phyloP scores from a whole-genome alignment of 2,113 vertebrate species.

The Etheostoma spectabile region DNA sequence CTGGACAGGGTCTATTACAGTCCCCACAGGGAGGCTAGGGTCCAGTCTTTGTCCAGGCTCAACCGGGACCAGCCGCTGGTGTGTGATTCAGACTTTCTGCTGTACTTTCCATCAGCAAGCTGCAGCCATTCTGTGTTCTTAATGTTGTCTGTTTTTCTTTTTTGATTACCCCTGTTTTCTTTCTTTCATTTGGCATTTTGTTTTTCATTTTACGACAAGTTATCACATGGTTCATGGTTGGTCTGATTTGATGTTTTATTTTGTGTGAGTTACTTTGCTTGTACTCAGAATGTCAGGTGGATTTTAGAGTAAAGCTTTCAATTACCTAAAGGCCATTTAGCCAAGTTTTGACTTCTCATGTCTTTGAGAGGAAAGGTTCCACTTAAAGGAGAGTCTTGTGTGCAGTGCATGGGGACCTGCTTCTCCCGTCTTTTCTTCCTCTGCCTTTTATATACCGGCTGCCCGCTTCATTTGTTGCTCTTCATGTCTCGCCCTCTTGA shows the following conservation, averaged over 20 bases:
- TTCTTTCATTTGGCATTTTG: conserved; percentile 63
- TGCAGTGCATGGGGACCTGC: conserved; percentile 62
- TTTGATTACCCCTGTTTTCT: conserved; percentile 62
- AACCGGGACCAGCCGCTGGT: conserved; percentile 91
- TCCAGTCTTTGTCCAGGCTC: conserved; percentile 85
- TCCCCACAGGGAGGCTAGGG: conserved; percentile 85
- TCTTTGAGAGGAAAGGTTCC: conserved; percentile 74
- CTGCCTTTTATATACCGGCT: conserved; percentile 50
- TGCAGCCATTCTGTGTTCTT: conserved; percentile 80
- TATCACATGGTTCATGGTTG: conserved; percentile 74
- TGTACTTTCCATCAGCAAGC: conserved; percentile 87
- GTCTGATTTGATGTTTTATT: conserved; percentile 75
- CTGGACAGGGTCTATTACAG: conserved; percentile 85
- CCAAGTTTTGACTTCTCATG: conserved; percentile 85
- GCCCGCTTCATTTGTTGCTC: conserved; percentile 43
- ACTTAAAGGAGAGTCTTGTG: conserved; percentile 61
- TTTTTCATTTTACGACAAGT: conserved; percentile 65
- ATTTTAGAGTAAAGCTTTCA: conserved; percentile 67
- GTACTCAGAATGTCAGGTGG: conserved; percentile 76
- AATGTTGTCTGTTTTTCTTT: conserved; percentile 74
- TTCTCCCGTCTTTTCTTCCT: conserved; percentile 31
- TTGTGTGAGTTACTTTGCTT: conserved; percentile 76
- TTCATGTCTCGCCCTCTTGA: conserved; percentile 28
- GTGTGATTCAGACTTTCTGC: conserved; percentile 90
- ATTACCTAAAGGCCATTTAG: conserved; percentile 89